A percentile compares a stretch with the other conserved stretches of the same genome.
Conservation (phyloP, 2,888 invertebrate genomes). For the Lasioglossum morio region DNA sequence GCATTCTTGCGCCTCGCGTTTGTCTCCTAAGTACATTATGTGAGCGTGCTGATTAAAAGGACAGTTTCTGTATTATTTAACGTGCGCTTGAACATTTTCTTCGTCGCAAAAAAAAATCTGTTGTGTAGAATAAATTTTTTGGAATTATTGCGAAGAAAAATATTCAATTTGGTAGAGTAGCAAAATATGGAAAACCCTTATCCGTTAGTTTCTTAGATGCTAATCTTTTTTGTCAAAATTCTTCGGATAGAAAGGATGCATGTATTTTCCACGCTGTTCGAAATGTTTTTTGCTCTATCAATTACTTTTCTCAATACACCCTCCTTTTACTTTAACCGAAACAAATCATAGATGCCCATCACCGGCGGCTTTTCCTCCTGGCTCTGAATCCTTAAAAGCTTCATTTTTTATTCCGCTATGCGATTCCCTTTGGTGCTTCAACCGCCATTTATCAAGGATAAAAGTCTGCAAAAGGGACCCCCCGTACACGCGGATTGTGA, state of each 20-base stretch:
- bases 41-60: neutral
- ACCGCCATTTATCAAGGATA: constrained; percentile 43
- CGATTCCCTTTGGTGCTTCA: constrained; percentile 33
- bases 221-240: neutral
- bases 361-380: neutral
- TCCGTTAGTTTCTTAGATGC: neutral
- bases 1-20: constrained; percentile 11
- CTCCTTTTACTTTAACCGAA: constrained; percentile 16
- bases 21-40: neutral
- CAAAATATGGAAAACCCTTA: neutral
- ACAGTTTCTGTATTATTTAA: neutral
- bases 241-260: neutral
- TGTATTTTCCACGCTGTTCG: neutral
- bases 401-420: constrained; percentile 50
- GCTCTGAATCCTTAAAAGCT: constrained; percentile 42
- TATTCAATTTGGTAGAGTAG: neutral
- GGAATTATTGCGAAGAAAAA: neutral
- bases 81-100: neutral
- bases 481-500: constrained; percentile 25
- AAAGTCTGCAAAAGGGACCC: constrained; percentile 22
- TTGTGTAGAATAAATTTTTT: neutral
- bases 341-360: constrained; percentile 54
- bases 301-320: constrained; percentile 9
- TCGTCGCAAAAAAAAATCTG: neutral
- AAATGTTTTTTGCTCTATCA: neutral